Percentiles rank a stretch among this genome's conserved stretches.
Evolutionary conservation across 2,113 vertebrate species (phyloP).

Genomic region (Pteruthius melanotis): DNA sequence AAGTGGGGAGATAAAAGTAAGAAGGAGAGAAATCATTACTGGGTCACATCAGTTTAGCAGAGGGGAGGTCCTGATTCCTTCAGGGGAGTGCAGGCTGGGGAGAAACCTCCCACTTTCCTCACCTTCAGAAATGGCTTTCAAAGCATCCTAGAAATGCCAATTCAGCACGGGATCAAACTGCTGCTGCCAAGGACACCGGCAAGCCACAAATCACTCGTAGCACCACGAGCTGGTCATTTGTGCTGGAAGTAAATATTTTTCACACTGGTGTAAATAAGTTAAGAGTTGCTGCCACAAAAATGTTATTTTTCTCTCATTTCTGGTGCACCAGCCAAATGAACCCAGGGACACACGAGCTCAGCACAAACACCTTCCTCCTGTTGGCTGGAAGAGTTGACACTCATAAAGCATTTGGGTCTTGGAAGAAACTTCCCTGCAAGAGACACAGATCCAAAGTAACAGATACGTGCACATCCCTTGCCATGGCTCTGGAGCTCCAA

Average conservation of each 20-base stretch:
- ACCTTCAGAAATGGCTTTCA: neutral
- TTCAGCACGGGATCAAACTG: neutral
- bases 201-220: fast-evolving
- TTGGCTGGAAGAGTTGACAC: neutral
- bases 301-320: neutral
- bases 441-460: neutral
- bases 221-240: neutral
- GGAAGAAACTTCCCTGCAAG: neutral
- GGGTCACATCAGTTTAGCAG: neutral
- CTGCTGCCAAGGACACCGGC: neutral
- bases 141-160: neutral
- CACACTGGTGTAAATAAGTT: neutral
- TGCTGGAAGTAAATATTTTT: neutral
- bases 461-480: neutral
- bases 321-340: neutral
- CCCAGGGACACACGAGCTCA: neutral
- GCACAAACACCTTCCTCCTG: neutral
- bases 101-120: neutral
- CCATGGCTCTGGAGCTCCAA: neutral
- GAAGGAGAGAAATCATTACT: neutral
- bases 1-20: neutral
- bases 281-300: neutral
- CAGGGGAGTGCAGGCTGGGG: fast-evolving
- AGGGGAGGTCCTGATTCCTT: neutral
- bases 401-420: neutral